Base-by-base conservation (phyloP, 53 echinoderm and acorn worm genomes). In the Luidia sarsii region DNA sequence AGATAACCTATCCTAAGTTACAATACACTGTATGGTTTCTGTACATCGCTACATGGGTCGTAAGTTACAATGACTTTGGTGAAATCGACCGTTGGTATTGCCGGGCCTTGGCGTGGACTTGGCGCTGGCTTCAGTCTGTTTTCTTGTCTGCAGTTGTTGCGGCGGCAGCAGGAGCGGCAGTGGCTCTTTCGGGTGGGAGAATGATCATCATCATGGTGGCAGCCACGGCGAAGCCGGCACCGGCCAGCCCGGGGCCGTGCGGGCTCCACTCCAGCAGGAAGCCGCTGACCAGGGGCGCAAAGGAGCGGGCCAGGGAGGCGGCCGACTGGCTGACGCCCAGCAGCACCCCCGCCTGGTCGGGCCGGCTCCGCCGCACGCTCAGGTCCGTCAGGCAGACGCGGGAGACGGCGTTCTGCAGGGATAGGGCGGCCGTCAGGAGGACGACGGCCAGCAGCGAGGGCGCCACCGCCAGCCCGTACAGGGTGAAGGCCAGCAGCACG, bases 241-340 rank as follows among this genome's bases (percentile, higher is more conserved):
- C 93, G 10, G 91, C 48, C 31, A 97, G 37, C 8, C 83, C 81
- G 0, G 97, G 97, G 13, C 87, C 93, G 2, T 85, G 37, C 9
- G 34, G 33, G 29, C 90, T 87, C 23, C 86, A 55, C 38, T 97
- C 97, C 39, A 88, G 84, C 16, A 88, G 56, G 10, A 97, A 25
- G 2, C 97, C 97, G 0, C 86, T 91, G 11, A 86, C 61, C 24
- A 92, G 56, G 2, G 97, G 97, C 0, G 93, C 67, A 7, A 93
- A 52, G 21, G 90, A 81, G 0, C 97, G 72, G 25, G 93, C 67
- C 13, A 86, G 61, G 0, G 97, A 97, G 87, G 90, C 85, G 48
- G 90, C 51, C 1, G 97, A 97, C 28, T 90, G 87, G 23, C 79
- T 83, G 36, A 93, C 80, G 0, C 97, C 97, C 4, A 97, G 84